Conservation (phyloP, 2,797 vertebrate genomes). For the Propithecus deckenii region DNA sequence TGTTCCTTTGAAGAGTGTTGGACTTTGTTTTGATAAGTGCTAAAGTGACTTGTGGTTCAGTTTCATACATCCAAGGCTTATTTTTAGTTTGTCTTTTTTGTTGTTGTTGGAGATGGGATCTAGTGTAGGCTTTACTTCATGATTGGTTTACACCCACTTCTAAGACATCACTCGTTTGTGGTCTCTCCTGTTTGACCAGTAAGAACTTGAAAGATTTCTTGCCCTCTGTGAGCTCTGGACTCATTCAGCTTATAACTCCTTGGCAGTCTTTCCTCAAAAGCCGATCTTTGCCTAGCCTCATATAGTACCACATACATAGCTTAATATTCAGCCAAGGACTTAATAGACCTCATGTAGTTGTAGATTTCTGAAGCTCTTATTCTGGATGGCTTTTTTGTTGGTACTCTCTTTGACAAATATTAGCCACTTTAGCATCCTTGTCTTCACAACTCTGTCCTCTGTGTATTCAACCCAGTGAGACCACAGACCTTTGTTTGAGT, state of each 20-base stretch:
- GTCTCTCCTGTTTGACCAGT: not conserved
- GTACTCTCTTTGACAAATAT: not conserved
- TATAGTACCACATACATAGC: not conserved
- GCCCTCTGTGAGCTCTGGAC: not conserved
- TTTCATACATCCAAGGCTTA: not conserved
- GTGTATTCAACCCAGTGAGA: not conserved
- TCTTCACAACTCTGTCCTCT: not conserved
- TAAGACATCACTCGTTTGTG: not conserved
- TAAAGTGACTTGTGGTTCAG: not conserved
- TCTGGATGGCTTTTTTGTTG: not conserved
- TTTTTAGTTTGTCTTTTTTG: not conserved
- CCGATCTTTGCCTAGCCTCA: not conserved
- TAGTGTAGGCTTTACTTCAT: not conserved
- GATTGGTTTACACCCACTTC: not conserved
- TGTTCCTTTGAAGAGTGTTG: slow-evolving; percentile 10
- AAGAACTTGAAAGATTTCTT: not conserved
- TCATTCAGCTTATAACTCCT: not conserved
- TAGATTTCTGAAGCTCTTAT: not conserved
- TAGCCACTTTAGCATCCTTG: not conserved
- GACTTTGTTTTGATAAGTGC: not conserved
- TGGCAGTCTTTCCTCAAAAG: not conserved
- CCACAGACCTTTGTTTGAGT: not conserved
- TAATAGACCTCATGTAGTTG: not conserved
- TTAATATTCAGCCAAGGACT: not conserved
- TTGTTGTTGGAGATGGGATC: not conserved